These are phyloP conservation scores for Hirtodrosophila cameraria DNA, from an alignment of 2,888 invertebrate genomes.

Conservation along the genomic window DNA sequence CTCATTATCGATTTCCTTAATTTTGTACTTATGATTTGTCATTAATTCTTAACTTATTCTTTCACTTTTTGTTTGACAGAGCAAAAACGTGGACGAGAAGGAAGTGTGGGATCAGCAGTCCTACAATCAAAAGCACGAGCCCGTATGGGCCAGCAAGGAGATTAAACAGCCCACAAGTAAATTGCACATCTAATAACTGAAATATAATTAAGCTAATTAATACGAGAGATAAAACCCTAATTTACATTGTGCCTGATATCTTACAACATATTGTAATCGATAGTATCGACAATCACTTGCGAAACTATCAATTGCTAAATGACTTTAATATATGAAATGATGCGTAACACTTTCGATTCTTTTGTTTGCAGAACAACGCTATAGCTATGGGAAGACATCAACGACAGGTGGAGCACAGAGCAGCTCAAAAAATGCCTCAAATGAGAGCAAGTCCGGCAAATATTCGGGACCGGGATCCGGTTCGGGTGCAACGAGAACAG, in stretches of 20 bases:
- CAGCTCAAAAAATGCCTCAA: slow-evolving; percentile 67
- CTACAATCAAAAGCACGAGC: slow-evolving; percentile 80
- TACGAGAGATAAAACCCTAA: no score
- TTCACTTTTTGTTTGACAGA: slow-evolving; percentile 50
- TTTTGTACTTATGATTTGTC: no score
- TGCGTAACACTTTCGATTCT: not conserved
- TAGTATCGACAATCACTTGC: no score
- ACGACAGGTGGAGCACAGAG: slow-evolving; percentile 68
- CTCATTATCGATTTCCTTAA: no score
- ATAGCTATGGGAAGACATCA: slow-evolving; percentile 79
- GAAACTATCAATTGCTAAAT: no score
- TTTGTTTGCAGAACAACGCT: slow-evolving; percentile 68
- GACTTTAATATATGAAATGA: no score
- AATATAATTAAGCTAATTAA: no score
- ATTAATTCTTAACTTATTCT: not conserved
- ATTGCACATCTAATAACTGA: slow-evolving; percentile 6
- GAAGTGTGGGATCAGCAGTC: slow-evolving; percentile 84
- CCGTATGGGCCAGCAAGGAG: slow-evolving; percentile 82
- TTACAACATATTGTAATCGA: no score
- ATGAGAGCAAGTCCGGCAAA: slow-evolving; percentile 73
- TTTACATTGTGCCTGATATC: no score
- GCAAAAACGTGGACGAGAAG: slow-evolving; percentile 82
- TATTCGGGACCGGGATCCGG: slow-evolving; percentile 26
- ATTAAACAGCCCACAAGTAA: slow-evolving; percentile 76
- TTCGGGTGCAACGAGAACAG: slow-evolving; percentile 13